Conservation (phyloP, 2,113 vertebrate species). For the Seriola aureovittata region DNA sequence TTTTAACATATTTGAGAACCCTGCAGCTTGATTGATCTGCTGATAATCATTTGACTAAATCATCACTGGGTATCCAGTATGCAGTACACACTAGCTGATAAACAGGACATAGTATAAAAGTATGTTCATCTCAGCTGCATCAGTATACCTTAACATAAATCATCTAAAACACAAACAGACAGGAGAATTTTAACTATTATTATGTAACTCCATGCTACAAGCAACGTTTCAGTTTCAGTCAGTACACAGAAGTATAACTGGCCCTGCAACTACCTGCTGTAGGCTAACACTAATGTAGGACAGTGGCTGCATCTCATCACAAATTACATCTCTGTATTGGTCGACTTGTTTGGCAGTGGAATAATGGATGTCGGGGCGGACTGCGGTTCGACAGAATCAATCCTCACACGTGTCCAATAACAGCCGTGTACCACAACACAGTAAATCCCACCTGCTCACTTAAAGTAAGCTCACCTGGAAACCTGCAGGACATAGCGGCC, state of each 20-base stretch:
- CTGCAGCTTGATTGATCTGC: too few species aligned
- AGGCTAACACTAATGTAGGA: not conserved
- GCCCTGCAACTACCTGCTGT: not conserved
- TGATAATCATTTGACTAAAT: too few species aligned
- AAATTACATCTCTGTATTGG: not conserved
- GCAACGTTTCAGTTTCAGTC: not conserved
- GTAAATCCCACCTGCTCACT: conserved; percentile 37
- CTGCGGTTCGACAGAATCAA: conserved; percentile 20
- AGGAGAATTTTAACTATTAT: not conserved
- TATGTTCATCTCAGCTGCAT: not conserved
- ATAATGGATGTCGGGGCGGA: conserved; percentile 1
- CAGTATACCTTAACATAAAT: not conserved
- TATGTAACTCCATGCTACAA: not conserved
- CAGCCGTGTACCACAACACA: not conserved
- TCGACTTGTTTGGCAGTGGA: not conserved
- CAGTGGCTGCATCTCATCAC: not conserved
- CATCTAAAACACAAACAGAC: not conserved
- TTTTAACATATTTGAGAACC: too few species aligned
- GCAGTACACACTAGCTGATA: too few species aligned
- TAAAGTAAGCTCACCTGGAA: conserved; percentile 18
- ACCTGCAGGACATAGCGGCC: conserved; percentile 11
- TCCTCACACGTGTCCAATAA: conserved; percentile 31
- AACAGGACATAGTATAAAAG: not conserved
- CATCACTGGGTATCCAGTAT: too few species aligned
- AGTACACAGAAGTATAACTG: not conserved